Evolutionary conservation across 2,888 invertebrate species (phyloP), one percentile per base, ranked within the genome.

Genomic region (Cyrtodaria siliqua): DNA sequence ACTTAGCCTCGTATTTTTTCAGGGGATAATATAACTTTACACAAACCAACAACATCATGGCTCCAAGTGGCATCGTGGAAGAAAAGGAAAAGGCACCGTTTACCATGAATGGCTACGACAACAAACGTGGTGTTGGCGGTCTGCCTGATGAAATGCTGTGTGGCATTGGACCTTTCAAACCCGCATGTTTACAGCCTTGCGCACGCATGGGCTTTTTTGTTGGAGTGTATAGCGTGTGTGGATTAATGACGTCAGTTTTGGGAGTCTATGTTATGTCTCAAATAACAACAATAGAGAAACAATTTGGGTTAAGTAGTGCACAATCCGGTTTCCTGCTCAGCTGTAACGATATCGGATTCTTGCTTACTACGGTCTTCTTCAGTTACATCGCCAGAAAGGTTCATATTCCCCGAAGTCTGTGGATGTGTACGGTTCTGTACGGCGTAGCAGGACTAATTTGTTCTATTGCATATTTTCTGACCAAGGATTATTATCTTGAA

Each of bases 291-390:
- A 84, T 90, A 8, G 90, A 90, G 69, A 85, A 79, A 62, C 82
- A 85, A 38, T 89, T 84, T 44, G 88, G 88, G 1, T 75, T 90
- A 8, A 85, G 84, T 29, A 88, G 88, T 67, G 70, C 88, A 2
- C 83, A 87, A 49, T 85, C 84, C 1, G 90, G 90, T 0, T 81
- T 90, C 40, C 59, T 90, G 2, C 69, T 89, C 29, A 87, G 87
- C 49, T 86, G 87, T 59, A 89, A 90, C 66, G 88, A 90, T 64
- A 85, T 89, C 27, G 89, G 90, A 1, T 88, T 77, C 66, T 71
- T 89, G 20, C n/a, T 78, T 18, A 79, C 82, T 1, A 85, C 83
- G 0, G 44, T 87, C 27, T 68, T 86, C 24, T 76, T 82, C n/a
- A 83, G 84, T 59, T 79, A 82, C 44, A 53, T 79, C 52, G 82